Base-by-base conservation (phyloP, 1,140 invertebrate species). In the Caerostris darwini region DNA sequence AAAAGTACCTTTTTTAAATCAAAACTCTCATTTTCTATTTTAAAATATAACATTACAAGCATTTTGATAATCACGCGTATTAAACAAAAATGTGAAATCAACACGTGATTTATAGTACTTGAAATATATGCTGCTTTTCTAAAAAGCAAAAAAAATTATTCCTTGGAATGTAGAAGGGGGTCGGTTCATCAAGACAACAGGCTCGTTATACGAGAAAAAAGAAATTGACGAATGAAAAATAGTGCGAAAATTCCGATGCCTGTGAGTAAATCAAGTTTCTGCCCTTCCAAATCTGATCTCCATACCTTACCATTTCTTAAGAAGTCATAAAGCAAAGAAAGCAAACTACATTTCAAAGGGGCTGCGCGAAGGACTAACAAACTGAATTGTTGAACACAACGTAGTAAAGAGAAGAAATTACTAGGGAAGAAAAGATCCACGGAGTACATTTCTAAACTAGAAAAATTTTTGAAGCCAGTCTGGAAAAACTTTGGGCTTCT, bases 221-320 rank as follows among this genome's bases (percentile, higher is more conserved):
- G 82, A 85, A 81, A 53, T 81, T 50, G 7, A 14, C n/a, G 56
- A 61, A 89, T 71, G 59, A 89, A 89, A 89, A 89, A 71, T 56
- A 90, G 54, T 54, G 54, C 57, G 54, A 90, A 90, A 90, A 90
- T n/a, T 19, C 50, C 50, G n/a, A 90, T 77, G 64, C 88, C 69
- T 58, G 54, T 77, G 88, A 90, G 88, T 90, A 90, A 90, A 90
- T 90, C 77, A 90, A 90, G 58, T 90, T 90, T 59, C 69, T 88
- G 87, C 87, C n/a, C 53, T 90, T 81, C 67, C 67, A 90, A 90
- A 69, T 82, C 90, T 92, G 77, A 92, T 92, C 90, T 92, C 77
- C 90, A 92, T 92, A 92, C 34, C 61, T 92, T 83, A 56, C 69
- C 90, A 82, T 82, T 92, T 83, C 90, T 92, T 83, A 92, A 92